These are phyloP conservation scores for Autographa gamma DNA, from an alignment of 2,888 invertebrate species.

Conservation along the genomic window DNA sequence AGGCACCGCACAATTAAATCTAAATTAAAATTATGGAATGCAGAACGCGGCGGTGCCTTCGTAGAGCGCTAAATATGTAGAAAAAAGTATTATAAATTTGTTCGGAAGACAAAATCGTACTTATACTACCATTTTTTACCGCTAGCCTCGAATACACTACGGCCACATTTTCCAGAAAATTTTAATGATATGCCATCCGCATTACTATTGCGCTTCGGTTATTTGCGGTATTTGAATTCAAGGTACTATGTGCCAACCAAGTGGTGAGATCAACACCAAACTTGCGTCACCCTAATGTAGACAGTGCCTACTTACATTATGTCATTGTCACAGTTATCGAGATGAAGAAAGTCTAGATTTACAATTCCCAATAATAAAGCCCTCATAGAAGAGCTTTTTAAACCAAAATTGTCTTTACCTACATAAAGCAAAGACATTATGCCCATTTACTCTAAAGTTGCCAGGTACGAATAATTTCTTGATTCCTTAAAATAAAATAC, in stretches of 20 bases:
- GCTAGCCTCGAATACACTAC: neutral
- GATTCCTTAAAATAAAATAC: conserved; percentile 8
- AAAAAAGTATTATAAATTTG: neutral
- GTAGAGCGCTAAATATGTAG: conserved; percentile 9
- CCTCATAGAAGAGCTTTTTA: neutral
- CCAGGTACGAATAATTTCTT: conserved; percentile 29
- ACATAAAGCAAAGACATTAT: conserved; percentile 7
- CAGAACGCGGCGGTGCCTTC: conserved; percentile 28
- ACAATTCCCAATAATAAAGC: neutral
- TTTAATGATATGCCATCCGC: neutral
- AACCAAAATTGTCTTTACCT: neutral
- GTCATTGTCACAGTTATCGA: conserved; percentile 12
- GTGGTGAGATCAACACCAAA: neutral
- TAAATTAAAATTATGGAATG: conserved; percentile 45
- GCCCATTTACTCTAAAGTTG: neutral
- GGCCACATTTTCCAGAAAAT: neutral
- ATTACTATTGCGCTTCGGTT: neutral
- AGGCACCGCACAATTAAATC: conserved; percentile 42
- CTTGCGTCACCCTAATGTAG: neutral
- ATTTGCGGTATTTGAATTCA: neutral
- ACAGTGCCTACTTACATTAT: neutral
- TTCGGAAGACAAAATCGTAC: conserved; percentile 10
- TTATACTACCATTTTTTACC: neutral
- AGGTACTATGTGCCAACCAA: neutral
- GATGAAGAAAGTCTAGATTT: neutral